Evolutionary conservation across 2,797 vertebrate genomes (phyloP).

Genomic region (Platyrinchus mystaceus): DNA sequence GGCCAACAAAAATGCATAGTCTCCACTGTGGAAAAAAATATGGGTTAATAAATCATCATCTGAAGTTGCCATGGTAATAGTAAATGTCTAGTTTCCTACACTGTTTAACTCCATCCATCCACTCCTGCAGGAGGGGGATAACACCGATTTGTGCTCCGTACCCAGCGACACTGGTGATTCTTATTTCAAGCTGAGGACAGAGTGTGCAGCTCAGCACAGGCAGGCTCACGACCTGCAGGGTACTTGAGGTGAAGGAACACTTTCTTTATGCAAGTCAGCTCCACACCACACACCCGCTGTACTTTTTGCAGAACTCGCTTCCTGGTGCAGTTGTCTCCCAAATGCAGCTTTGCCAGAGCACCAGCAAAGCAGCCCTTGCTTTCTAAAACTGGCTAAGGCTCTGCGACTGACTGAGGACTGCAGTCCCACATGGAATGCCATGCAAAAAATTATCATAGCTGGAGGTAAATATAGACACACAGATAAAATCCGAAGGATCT

Average conservation of each 20-base stretch:
- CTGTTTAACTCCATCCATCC: constrained; percentile 78
- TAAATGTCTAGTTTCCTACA: constrained; percentile 82
- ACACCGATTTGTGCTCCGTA: neutral
- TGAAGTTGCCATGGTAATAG: constrained; percentile 79
- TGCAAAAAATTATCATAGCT: constrained; percentile 1
- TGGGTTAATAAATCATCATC: constrained; percentile 91
- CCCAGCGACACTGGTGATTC: neutral
- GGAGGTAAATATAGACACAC: constrained; percentile 20
- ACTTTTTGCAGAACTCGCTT: constrained; percentile 59
- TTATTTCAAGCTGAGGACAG: constrained; percentile 12
- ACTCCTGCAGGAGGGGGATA: constrained; percentile 56
- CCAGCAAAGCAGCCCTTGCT: constrained; percentile 38
- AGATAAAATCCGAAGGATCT: neutral
- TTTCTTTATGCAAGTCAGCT: constrained; percentile 66
- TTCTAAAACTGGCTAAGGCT: constrained; percentile 58
- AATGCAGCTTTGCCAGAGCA: constrained; percentile 51
- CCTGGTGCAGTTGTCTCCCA: constrained; percentile 47
- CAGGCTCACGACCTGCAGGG: constrained; percentile 30
- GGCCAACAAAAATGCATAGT: constrained; percentile 72
- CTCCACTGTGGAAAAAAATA: constrained; percentile 75
- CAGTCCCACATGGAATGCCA: neutral
- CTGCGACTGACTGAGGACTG: neutral
- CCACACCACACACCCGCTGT: neutral
- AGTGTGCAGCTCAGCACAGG: constrained; percentile 3
- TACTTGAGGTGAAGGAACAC: constrained; percentile 46